Base-by-base conservation (phyloP, 2,888 invertebrate species). In the Griposia aprilina region DNA sequence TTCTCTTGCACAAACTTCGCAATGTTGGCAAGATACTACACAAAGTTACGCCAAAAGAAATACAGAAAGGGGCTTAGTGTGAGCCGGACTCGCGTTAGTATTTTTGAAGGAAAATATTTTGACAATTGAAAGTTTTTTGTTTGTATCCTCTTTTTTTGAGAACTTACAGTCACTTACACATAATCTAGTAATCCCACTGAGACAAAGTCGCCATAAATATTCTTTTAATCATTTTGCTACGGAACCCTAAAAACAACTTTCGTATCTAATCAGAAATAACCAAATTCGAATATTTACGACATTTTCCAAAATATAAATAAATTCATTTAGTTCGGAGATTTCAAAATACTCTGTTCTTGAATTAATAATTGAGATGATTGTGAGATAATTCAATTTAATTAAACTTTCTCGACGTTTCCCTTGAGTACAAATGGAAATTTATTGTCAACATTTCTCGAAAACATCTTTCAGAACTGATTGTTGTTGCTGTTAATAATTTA, bases 311-410 rank as follows among this genome's bases (percentile, higher is more conserved):
- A 66, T 70, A 62, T 41, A 15, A 83, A 76, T 75, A n/a, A 77
- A 68, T 77, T 71, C 2, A 68, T 71, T 75, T 50, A 45, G 0
- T 81, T 66, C 59, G 13, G 20, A 20, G 57, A 77, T 74, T 83
- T 66, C 20, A n/a, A 60, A 84, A 76, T 76, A 71, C 50, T 82
- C 76, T 71, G 69, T 65, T 84, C 68, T 73, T 76, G 79, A 87
- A 87, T 84, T 68, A 87, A 84, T 87, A 71, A 78, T 36, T 55
- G 66, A 74, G 76, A 87, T 79, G 55, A 84, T 80, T 86, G 71
- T 79, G 50, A 79, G 82, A 82, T 87, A 84, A 86, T 82, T 86
- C 41, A 69, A 76, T 84, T 85, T 81, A 84, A 87, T 86, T 87
- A 78, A 86, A 87, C 85, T 79, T 82, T 82, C 77, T 76, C 59